Conservation (phyloP, 2,888 invertebrate genomes). For the Acleris cristana region DNA sequence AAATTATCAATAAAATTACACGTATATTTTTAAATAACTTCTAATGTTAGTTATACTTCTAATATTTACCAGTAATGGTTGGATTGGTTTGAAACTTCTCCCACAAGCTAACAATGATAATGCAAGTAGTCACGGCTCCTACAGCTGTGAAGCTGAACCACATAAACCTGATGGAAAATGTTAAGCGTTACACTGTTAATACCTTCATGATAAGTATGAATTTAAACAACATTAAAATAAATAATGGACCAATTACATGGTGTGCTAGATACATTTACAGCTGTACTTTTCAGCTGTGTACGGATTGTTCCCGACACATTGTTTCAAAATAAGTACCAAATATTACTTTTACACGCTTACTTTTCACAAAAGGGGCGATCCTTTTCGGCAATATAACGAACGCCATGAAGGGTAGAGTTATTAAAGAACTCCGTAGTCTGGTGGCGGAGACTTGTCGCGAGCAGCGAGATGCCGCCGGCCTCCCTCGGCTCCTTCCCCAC, state of each 20-base stretch:
- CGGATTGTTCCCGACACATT: too few species aligned
- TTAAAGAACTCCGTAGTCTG: constrained; percentile 90
- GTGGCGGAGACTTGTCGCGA: constrained; percentile 86
- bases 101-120: constrained; percentile 91
- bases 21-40: too few species aligned
- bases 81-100: constrained; percentile 93
- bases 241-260: too few species aligned
- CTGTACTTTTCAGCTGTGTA: too few species aligned
- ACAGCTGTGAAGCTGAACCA: constrained; percentile 90
- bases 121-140: constrained; percentile 88
- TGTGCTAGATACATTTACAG: too few species aligned
- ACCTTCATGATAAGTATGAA: too few species aligned
- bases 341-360: constrained; percentile 70
- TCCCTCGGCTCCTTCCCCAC: constrained; percentile 49
- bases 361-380: constrained; percentile 90
- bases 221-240: too few species aligned
- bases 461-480: constrained; percentile 64
- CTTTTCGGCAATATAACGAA: constrained; percentile 90
- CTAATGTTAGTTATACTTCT: too few species aligned
- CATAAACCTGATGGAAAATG: constrained; percentile 84
- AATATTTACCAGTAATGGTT: constrained; percentile 86
- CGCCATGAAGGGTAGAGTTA: constrained; percentile 90
- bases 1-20: too few species aligned
- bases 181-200: background rate
- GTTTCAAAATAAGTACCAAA: background rate